Percentiles rank a stretch among this genome's conserved stretches.
phyloP scores from a whole-genome alignment of 2,797 vertebrate genomes.

The Perodicticus potto region DNA sequence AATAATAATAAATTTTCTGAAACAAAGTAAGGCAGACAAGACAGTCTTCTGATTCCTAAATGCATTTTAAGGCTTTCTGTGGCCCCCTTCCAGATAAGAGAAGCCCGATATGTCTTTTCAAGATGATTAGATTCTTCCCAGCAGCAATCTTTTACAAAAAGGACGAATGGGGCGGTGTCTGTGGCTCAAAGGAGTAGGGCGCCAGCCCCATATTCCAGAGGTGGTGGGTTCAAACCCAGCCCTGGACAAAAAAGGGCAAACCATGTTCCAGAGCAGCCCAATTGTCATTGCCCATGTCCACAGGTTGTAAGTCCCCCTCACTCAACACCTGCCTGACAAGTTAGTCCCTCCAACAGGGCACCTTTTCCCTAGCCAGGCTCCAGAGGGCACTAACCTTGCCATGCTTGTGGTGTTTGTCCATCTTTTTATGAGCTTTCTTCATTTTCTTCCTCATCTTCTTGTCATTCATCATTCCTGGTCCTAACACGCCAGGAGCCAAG shows the following conservation, averaged over 20 bases:
- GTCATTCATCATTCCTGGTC: slow-evolving; percentile 81
- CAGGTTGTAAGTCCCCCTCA: background rate
- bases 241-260: background rate
- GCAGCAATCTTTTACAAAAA: slow-evolving; percentile 31
- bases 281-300: background rate
- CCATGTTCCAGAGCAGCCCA: background rate
- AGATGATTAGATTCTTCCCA: slow-evolving; percentile 26
- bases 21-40: background rate
- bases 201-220: too few relatives aligned
- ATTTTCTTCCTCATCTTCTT: slow-evolving; percentile 92
- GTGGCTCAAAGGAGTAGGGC: too few relatives aligned
- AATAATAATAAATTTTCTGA: background rate
- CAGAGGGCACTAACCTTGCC: slow-evolving; percentile 89
- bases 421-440: slow-evolving; percentile 92
- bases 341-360: background rate
- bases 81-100: background rate
- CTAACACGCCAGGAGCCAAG: slow-evolving; percentile 82
- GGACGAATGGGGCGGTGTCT: background rate
- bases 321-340: background rate
- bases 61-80: background rate
- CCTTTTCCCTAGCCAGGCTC: background rate
- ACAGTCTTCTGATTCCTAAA: background rate
- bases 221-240: too few relatives aligned
- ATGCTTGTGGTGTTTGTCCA: slow-evolving; percentile 87
- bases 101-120: background rate